Evolutionary conservation across 2,797 vertebrate species (phyloP).

Genomic region (Lagorchestes hirsutus): DNA sequence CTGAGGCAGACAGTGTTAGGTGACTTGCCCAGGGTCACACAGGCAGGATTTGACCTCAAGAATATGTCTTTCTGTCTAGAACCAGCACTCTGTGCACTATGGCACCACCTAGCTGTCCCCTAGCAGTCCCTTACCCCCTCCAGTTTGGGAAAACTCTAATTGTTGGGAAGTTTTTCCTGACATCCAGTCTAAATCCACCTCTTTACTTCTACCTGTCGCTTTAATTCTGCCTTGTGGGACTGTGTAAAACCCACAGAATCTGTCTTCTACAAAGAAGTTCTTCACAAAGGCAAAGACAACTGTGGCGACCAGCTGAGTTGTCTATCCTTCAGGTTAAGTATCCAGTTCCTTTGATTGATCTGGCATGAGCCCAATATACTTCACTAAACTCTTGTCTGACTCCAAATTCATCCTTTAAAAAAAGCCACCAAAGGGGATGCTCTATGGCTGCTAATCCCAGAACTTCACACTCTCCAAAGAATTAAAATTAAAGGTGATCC

Average conservation of each 20-base stretch:
- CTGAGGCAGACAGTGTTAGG: background rate
- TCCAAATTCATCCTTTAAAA: background rate
- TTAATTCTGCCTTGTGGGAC: background rate
- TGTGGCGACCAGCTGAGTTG: background rate
- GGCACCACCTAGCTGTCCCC: no score
- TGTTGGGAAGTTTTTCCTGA: background rate
- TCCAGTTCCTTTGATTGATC: background rate
- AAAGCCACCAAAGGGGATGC: background rate
- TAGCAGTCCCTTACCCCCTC: no score
- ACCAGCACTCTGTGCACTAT: background rate
- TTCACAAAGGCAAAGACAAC: background rate
- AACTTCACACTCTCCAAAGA: background rate
- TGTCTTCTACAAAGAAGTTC: background rate
- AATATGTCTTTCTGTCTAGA: background rate
- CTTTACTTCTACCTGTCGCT: background rate
- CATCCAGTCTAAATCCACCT: background rate
- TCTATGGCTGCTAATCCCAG: background rate
- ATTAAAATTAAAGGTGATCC: background rate
- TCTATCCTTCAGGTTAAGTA: no score
- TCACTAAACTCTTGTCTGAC: background rate
- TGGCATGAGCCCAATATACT: background rate
- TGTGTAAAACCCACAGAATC: background rate
- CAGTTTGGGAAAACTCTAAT: background rate
- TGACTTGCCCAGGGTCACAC: background rate
- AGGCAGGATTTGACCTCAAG: no score